A percentile compares a stretch with the other conserved stretches of the same genome.
Conservation (phyloP, 2,113 vertebrate species). For the Oncorhynchus masou region DNA sequence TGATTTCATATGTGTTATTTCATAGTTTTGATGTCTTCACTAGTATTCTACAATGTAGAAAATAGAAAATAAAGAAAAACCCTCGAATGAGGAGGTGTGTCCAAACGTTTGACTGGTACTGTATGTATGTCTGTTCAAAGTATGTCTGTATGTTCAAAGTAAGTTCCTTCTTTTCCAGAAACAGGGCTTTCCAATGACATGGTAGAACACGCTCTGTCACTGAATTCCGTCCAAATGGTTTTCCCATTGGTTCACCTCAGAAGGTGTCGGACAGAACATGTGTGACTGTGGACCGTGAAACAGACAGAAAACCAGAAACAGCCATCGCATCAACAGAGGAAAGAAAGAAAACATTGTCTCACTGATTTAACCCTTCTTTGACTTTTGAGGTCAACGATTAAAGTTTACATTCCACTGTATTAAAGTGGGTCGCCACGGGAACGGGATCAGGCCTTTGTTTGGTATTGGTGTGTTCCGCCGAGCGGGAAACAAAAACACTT, state of each 20-base stretch:
- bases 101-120: too few species aligned
- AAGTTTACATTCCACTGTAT: conserved; percentile 29
- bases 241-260: neutral
- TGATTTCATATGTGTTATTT: too few species aligned
- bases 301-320: conserved; percentile 34
- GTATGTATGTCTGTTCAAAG: neutral
- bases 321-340: neutral
- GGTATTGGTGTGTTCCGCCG: conserved; percentile 10
- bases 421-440: neutral
- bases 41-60: too few species aligned
- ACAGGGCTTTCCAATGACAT: neutral
- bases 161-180: neutral
- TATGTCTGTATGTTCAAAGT: neutral
- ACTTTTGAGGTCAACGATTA: conserved; percentile 24
- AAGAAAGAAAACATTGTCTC: neutral
- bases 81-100: too few species aligned
- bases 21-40: too few species aligned
- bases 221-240: neutral
- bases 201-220: neutral
- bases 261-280: neutral
- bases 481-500: conserved; percentile 32
- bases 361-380: neutral
- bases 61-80: too few species aligned
- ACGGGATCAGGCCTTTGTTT: conserved; percentile 11
- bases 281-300: conserved; percentile 2